Base-by-base conservation (phyloP, 2,888 invertebrate species). In the Lasioglossum zephyrum region DNA sequence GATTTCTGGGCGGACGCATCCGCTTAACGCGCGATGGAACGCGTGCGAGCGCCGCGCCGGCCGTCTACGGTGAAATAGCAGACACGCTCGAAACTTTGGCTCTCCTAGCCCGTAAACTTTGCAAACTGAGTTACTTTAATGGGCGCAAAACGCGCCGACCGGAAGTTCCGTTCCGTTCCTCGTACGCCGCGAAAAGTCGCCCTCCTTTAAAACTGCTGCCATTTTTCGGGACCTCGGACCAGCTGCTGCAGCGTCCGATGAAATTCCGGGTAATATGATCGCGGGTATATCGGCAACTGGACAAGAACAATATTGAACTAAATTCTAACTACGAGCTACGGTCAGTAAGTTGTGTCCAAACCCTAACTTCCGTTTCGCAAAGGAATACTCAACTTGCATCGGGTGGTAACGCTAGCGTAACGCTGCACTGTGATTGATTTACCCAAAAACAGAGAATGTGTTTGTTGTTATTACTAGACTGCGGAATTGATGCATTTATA, bases 101-200 rank as follows among this genome's bases (percentile, higher is more conserved):
- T 78, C 84, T 81, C 88, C 86, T 39, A 83, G 81, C 82, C 89
- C 90, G 89, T 87, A 88, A 90, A 90, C 89, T 90, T 91, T 88
- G 89, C 83, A 90, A 93, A 92, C 90, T 88, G 87, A 91, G 91
- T 92, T 92, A 92, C 92, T 92, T 92, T 91, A 92, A 92, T 91
- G 90, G 88, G 84, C 76, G 87, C 81, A 77, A 81, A 83, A 77
- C 77, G 79, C 74, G 53, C 49, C 44, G 77, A 77, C 87, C 85
- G 86, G 82, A 84, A 90, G 77, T 84, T 82, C 82, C 81, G 77
- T 84, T 82, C 82, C 81, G 73, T 74, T 86, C 88, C 90, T 86
- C 88, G 91, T 63, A 63, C 92, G 91, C 66, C 75, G 63, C 70
- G 72, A 70, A 70, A 80, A 84, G 89, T 83, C 90, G 81, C 72